Evolutionary conservation across 1,140 invertebrate genomes (phyloP), one percentile per base, ranked within the genome.

Genomic region (Achroia grisella): DNA sequence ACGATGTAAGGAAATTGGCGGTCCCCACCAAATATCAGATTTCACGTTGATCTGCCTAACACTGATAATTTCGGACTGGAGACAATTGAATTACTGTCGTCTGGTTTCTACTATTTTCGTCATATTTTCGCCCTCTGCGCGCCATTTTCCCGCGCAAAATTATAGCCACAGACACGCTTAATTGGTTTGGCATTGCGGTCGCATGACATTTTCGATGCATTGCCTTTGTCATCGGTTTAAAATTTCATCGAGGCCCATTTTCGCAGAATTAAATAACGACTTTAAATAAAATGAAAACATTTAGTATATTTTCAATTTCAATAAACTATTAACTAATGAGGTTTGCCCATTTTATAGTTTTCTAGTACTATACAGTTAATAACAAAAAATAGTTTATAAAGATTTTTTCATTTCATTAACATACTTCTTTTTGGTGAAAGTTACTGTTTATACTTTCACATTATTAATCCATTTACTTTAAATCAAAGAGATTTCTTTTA

Each of bases 61-160:
- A 74, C 66, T 78, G 71, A 84, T 81, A 63, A 71, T 52, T 62
- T 70, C 68, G 60, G 76, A 78, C 68, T 57, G 67, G 69, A 56
- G 68, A 75, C 74, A 81, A 84, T 84, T 69, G 72, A 81, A 77
- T 84, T 84, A 77, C 52, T 64, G 68, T 65, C 77, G 72, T 80
- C 76, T 81, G 80, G 69, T 71, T 64, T 59, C 64, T 63, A 44
- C 62, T 55, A 75, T 81, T 84, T 84, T 84, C 79, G 70, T 64
- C 71, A 77, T 80, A 76, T 76, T 79, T 77, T 59, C 51, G 51
- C 60, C 17, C 30, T 36, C 17, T 52, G 35, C 39, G 14, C 9
- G 10, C 8, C n/a, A 37, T 37, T 15, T 37, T 9, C 32, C 57
- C 50, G 59, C 64, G 62, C 47, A 45, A 46, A 73, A 82, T 79